A percentile compares a stretch with the other conserved stretches of the same genome.
These are phyloP conservation scores for Lampropteryx suffumata DNA, from an alignment of 2,888 invertebrate species.

Conservation along the genomic window DNA sequence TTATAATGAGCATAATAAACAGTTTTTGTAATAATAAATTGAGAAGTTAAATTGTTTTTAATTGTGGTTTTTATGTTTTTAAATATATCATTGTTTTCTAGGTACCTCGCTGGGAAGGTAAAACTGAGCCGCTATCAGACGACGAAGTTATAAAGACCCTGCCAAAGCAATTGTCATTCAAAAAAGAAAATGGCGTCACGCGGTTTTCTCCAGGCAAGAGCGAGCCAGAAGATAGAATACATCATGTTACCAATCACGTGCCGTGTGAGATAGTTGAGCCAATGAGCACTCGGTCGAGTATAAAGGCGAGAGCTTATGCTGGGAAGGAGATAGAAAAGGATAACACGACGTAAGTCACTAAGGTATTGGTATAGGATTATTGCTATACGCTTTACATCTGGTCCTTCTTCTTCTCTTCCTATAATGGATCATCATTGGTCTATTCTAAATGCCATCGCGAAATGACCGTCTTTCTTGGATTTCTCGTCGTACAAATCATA, in stretches of 20 bases:
- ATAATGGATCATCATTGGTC: too few relatives aligned
- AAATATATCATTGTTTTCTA: conserved; percentile 1
- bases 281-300: conserved; percentile 5
- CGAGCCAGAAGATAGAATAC: conserved; percentile 35
- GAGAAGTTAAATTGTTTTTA: too few relatives aligned
- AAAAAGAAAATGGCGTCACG: conserved; percentile 35
- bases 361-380: background rate
- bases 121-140: conserved; percentile 60
- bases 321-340: conserved; percentile 8
- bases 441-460: too few relatives aligned
- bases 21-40: too few relatives aligned
- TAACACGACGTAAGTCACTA: conserved; percentile 9
- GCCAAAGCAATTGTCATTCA: conserved; percentile 39
- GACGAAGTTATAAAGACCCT: conserved; percentile 44
- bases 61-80: too few relatives aligned
- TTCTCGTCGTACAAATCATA: too few relatives aligned
- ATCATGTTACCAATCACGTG: conserved; percentile 14
- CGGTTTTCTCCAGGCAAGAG: conserved; percentile 53
- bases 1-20: too few relatives aligned
- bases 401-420: too few relatives aligned
- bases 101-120: conserved; percentile 55
- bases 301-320: conserved; percentile 1
- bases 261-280: conserved; percentile 15
- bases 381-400: too few relatives aligned
- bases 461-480: too few relatives aligned